Base-by-base conservation (phyloP, 2,797 vertebrate species). In the Gymnothorax javanicus region DNA sequence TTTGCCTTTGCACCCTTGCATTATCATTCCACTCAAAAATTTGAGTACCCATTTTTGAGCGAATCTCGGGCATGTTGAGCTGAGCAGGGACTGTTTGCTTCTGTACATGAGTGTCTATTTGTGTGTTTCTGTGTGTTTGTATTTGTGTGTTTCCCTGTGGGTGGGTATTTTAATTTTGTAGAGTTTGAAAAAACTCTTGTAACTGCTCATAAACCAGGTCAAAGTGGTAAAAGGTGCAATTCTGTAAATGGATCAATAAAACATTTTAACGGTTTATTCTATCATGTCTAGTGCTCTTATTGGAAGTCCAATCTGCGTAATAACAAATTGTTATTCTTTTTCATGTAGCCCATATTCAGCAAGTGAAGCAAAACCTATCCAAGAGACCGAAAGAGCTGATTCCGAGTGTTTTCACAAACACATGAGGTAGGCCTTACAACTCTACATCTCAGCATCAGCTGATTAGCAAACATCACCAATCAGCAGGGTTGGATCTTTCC, bases 331-430 rank as follows among this genome's bases (percentile, higher is more conserved):
- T 17, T 92, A 7, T 20, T 90, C 86, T 23, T 52, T 87, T 20
- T 93, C 33, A 87, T 88, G 54, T 71, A 95, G 94, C 89, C 0
- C 92, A 95, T 0, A 86, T 94, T 84, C 87, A 90, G 87, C 93
- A 95, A 92, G 94, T 95, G 91, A 95, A 93, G 89, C 88, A 91
- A 58, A 94, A 91, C 88, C 87, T 93, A 1, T 86, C 73, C 88
- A 94, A 90, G 89, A 73, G 87, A 33, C 88, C 92, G 87, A 91
- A 91, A 86, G 92, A 95, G 92, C 93, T 94, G 90, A 89, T 94
- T 64, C 94, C 94, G 85, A 91, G 91, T 62, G 89, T 93, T 89
- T 96, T 93, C 94, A 93, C 93, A 43, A 94, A 95, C 93, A 95
- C 93, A 90, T 95, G 94, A 95, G 94, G 93, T 94, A 91, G 90